Base-by-base conservation (phyloP, 2,888 invertebrate genomes). In the Sarcophaga subvicina region DNA sequence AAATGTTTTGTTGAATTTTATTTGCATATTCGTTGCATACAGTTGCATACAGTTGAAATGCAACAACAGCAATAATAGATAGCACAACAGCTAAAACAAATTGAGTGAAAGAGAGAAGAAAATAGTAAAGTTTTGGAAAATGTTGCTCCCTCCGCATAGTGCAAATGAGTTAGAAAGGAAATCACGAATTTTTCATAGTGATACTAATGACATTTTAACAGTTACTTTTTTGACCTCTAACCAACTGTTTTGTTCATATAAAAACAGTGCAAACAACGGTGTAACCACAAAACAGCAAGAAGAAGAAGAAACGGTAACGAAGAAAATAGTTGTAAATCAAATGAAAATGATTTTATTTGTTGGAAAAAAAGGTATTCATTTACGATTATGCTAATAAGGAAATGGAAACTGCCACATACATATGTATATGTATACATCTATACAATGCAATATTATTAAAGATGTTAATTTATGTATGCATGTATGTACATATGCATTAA, bases 161-260 rank as follows among this genome's bases (percentile, higher is more conserved):
- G 78, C 67, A 73, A 86, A 83, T 83, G 63, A 83, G 77, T 81
- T 78, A 70, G 83, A 87, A 87, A 87, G 82, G 73, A 70, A 86
- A 83, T 87, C 83, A 87, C 80, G 83, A 87, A 67, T 60, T 75
- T 69, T 70, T 67, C 80, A 78, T 25, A 60, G 22, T 69, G 66
- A 78, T 80, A 78, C 70, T 78, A 86, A 75, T 75, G 69, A 72
- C 78, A 81, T 66, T 70, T 66, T 77, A 75, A 82, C 82, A 69
- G 80, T 80, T 81, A 78, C 37, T 60, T 67, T 14, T 63, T 76
- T 87, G 86, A 86, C 86, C 86, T 79, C 72, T 47, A 79, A 70
- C 71, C 72, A 83, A 75, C 69, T 63, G 73, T 67, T 82, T 54
- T 14, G 17, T 14, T 14, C 17, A 54, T 14, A 54, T 14, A 14